phyloP scores from a whole-genome alignment of 2,888 invertebrate species.

The Thecophora atra region DNA sequence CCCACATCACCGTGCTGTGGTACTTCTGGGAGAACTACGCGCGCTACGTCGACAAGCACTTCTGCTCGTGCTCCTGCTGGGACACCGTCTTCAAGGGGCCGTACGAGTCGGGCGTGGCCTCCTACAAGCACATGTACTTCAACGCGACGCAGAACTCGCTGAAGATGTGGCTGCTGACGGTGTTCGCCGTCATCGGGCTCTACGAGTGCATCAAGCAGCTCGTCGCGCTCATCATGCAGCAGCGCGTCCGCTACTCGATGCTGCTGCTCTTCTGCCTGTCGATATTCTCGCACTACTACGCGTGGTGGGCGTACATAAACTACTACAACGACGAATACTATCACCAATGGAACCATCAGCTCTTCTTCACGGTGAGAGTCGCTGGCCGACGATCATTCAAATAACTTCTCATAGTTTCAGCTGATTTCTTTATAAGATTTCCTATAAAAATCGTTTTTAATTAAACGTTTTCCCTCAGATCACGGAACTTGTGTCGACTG shows the following conservation, averaged over 20 bases:
- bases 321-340: slow-evolving; percentile 79
- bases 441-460: no score
- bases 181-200: slow-evolving; percentile 69
- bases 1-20: slow-evolving; percentile 72
- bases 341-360: slow-evolving; percentile 75
- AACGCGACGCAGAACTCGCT: slow-evolving; percentile 73
- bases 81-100: slow-evolving; percentile 81
- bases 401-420: no score
- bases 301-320: slow-evolving; percentile 77
- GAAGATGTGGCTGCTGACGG: slow-evolving; percentile 74
- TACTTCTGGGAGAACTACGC: slow-evolving; percentile 77
- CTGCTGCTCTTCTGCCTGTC: slow-evolving; percentile 71
- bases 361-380: slow-evolving; percentile 69
- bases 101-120: slow-evolving; percentile 75
- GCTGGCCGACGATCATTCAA: not conserved
- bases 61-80: slow-evolving; percentile 79
- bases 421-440: no score
- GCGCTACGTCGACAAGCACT: slow-evolving; percentile 72
- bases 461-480: slow-evolving; percentile 55
- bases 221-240: slow-evolving; percentile 68
- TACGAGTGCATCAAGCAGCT: slow-evolving; percentile 73
- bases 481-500: slow-evolving; percentile 72
- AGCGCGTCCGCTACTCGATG: slow-evolving; percentile 71
- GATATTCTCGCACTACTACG: slow-evolving; percentile 75
- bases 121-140: slow-evolving; percentile 77